Conservation (phyloP, 2,888 invertebrate species). For the Eilema depressum region DNA sequence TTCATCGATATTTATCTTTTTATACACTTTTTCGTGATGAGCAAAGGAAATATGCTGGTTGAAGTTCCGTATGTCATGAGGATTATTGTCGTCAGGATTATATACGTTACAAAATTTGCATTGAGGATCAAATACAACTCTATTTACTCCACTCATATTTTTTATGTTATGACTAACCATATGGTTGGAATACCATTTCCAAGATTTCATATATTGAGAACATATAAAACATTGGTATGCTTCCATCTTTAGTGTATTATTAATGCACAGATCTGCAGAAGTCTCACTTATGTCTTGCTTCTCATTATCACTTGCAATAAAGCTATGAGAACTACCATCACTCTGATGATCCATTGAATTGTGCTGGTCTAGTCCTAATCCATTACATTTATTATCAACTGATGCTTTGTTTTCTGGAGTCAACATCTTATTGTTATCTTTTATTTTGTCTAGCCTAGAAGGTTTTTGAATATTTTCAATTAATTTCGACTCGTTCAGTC, state of each 20-base stretch:
- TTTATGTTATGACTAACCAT: slow-evolving; percentile 55
- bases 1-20: slow-evolving; percentile 7
- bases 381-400: not conserved
- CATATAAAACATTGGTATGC: slow-evolving; percentile 56
- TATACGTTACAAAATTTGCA: slow-evolving; percentile 61
- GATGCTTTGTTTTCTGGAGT: not conserved
- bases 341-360: not conserved
- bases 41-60: slow-evolving; percentile 49
- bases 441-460: not conserved
- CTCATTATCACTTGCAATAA: not conserved
- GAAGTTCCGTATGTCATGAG: slow-evolving; percentile 35
- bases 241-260: slow-evolving; percentile 1
- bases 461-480: not conserved
- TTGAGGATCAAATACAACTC: slow-evolving; percentile 53
- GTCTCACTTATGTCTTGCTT: not conserved
- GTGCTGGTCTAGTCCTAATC: not conserved
- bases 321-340: not conserved
- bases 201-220: slow-evolving; percentile 52
- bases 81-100: slow-evolving; percentile 8
- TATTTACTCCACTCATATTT: slow-evolving; percentile 36
- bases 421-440: not conserved
- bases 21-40: slow-evolving; percentile 33
- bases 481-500: not conserved
- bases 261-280: not conserved
- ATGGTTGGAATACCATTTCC: slow-evolving; percentile 48